A percentile compares a stretch with the other conserved stretches of the same genome.
Conservation (phyloP, 2,113 vertebrate species). For the Dipodomys stephensi region DNA sequence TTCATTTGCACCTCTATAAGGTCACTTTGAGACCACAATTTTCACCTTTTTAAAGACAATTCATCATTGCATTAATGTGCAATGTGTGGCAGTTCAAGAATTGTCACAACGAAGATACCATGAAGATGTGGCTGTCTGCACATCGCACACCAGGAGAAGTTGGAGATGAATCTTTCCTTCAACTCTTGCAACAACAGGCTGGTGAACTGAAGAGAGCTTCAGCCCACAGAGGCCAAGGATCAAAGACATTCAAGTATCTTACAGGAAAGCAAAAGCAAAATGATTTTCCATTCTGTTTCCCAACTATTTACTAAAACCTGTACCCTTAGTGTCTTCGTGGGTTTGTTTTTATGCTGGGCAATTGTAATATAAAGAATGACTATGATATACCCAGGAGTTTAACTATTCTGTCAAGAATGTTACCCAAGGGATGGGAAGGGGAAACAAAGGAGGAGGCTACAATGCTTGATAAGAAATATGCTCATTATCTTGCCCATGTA, state of each 20-base stretch:
- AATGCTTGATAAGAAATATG: too few relatives aligned
- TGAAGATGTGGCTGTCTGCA: constrained; percentile 71
- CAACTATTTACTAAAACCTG: constrained; percentile 69
- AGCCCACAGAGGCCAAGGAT: not conserved
- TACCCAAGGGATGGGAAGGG: not conserved
- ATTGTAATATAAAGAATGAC: constrained; percentile 64
- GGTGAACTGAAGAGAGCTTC: constrained; percentile 57
- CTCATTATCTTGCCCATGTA: too few relatives aligned
- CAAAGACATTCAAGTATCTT: constrained; percentile 44
- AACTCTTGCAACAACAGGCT: constrained; percentile 69
- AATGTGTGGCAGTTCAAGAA: constrained; percentile 83
- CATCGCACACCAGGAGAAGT: constrained; percentile 14
- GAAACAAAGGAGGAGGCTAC: too few relatives aligned
- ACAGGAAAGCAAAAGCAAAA: constrained; percentile 58
- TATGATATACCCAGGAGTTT: constrained; percentile 62
- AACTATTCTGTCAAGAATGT: constrained; percentile 61
- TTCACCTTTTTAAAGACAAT: constrained; percentile 82
- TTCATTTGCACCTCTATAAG: constrained; percentile 84
- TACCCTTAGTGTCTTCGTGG: constrained; percentile 59
- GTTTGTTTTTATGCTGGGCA: constrained; percentile 63
- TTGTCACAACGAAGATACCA: constrained; percentile 83
- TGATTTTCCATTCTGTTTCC: constrained; percentile 78
- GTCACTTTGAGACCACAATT: constrained; percentile 81
- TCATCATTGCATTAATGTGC: constrained; percentile 76
- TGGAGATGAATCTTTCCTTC: constrained; percentile 78